Percentiles rank a stretch among this genome's conserved stretches.
Evolutionary conservation across 2,113 vertebrate species (phyloP).

Genomic region (Lepisosteus osseus): DNA sequence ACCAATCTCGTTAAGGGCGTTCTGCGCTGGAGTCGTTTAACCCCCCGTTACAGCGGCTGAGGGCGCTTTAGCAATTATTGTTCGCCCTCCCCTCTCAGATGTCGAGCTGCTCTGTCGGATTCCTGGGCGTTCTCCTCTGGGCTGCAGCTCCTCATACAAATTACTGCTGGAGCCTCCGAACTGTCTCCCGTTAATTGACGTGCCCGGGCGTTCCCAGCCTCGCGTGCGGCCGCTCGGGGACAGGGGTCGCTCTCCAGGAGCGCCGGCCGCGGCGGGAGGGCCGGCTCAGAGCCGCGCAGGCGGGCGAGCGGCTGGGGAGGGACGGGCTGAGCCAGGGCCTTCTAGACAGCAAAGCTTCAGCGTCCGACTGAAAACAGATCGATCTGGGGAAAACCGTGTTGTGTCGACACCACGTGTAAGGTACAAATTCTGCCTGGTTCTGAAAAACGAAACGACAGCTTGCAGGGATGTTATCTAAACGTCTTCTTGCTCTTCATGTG

Average conservation of each 20-base stretch:
- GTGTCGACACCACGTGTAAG: too few relatives aligned
- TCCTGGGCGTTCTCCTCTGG: conserved; percentile 39
- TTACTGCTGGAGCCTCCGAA: conserved; percentile 25
- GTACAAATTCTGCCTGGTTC: too few relatives aligned
- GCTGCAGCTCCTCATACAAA: conserved; percentile 53
- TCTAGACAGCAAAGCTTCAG: too few relatives aligned
- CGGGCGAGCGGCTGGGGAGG: too few relatives aligned
- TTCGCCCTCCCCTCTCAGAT: conserved; percentile 21
- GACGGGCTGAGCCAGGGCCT: too few relatives aligned
- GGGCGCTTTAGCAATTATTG: conserved; percentile 44
- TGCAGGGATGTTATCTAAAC: too few relatives aligned
- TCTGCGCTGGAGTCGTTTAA: conserved; percentile 73
- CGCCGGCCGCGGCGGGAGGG: conserved; percentile 70
- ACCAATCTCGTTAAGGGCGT: conserved; percentile 91
- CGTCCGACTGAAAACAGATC: too few relatives aligned
- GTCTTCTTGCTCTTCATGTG: too few relatives aligned
- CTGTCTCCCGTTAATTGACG: conserved; percentile 62
- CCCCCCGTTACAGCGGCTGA: conserved; percentile 68
- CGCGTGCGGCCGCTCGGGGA: conserved; percentile 59
- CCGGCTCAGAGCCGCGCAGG: conserved; percentile 24
- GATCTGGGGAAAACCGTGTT: too few relatives aligned
- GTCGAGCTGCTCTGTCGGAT: conserved; percentile 43
- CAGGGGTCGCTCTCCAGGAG: conserved; percentile 74
- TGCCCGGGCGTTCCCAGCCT: conserved; percentile 47
- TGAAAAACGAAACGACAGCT: too few relatives aligned